These are phyloP conservation scores for Papilio protenor DNA, from an alignment of 2,888 invertebrate genomes.

Conservation along the genomic window DNA sequence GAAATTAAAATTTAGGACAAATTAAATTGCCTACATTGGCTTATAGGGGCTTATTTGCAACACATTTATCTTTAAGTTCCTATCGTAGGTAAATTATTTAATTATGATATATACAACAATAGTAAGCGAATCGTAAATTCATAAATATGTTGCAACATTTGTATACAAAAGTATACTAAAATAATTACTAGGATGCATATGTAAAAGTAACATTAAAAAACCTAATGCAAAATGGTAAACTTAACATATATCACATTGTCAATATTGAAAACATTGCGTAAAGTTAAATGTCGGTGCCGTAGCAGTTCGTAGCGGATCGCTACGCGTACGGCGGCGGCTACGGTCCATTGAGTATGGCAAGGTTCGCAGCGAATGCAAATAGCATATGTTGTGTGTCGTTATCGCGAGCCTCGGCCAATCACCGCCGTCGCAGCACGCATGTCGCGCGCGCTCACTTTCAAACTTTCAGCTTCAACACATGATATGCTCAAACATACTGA, in stretches of 20 bases:
- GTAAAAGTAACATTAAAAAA: not conserved
- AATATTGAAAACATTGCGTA: slow-evolving; percentile 46
- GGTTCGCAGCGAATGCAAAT: slow-evolving; percentile 76
- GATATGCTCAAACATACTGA: slow-evolving; percentile 54
- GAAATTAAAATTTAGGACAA: too few relatives aligned
- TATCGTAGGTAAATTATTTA: too few relatives aligned
- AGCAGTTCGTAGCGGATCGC: slow-evolving; percentile 71
- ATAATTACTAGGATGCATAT: not conserved
- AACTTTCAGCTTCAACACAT: slow-evolving; percentile 71
- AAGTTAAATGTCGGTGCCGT: slow-evolving; percentile 59
- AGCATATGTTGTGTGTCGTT: slow-evolving; percentile 79
- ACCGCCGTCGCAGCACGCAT: slow-evolving; percentile 74
- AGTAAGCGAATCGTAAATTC: not conserved
- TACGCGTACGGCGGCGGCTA: slow-evolving; percentile 73
- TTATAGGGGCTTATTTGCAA: too few relatives aligned
- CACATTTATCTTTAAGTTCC: too few relatives aligned
- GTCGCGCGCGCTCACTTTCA: slow-evolving; percentile 76
- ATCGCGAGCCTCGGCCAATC: slow-evolving; percentile 71
- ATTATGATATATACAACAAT: not conserved
- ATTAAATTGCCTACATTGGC: too few relatives aligned
- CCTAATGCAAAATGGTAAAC: not conserved
- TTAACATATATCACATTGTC: not conserved
- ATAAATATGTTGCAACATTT: not conserved
- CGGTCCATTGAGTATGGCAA: slow-evolving; percentile 82
- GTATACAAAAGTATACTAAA: not conserved